Conservation (phyloP, 2,113 vertebrate genomes). For the Entosphenus tridentatus region DNA sequence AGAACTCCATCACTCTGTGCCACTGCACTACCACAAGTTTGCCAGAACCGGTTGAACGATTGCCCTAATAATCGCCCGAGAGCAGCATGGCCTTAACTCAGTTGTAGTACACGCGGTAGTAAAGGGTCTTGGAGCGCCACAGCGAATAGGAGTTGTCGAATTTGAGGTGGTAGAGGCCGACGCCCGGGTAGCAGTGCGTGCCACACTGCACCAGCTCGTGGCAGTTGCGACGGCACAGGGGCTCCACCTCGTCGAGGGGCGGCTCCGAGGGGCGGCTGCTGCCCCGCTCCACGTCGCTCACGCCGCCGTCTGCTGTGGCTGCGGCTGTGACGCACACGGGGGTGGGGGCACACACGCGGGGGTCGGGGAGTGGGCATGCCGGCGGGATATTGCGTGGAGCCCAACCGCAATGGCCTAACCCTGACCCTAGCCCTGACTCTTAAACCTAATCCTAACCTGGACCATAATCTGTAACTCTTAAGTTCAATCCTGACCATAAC, state of each 20-base stretch:
- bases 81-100: constrained; percentile 6
- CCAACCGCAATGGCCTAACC: too few relatives aligned
- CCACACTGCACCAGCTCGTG: constrained; percentile 61
- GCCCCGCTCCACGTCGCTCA: constrained; percentile 69
- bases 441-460: too few relatives aligned
- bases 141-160: constrained; percentile 96
- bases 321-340: background rate
- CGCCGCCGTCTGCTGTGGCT: constrained; percentile 17
- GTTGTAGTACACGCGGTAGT: constrained; percentile 83
- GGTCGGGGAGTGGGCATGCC: background rate
- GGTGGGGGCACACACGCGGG: background rate
- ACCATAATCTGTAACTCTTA: too few relatives aligned
- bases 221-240: constrained; percentile 75
- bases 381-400: too few relatives aligned
- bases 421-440: too few relatives aligned
- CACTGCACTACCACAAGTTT: too few relatives aligned
- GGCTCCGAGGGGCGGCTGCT: constrained; percentile 36
- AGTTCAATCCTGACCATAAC: too few relatives aligned
- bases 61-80: too few relatives aligned
- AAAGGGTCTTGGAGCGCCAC: constrained; percentile 86
- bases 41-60: too few relatives aligned
- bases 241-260: constrained; percentile 60
- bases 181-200: constrained; percentile 74
- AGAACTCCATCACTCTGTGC: too few relatives aligned
- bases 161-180: constrained; percentile 83